Evolutionary conservation across 2,888 invertebrate species (phyloP).

Genomic region (Mythimna vitellina): DNA sequence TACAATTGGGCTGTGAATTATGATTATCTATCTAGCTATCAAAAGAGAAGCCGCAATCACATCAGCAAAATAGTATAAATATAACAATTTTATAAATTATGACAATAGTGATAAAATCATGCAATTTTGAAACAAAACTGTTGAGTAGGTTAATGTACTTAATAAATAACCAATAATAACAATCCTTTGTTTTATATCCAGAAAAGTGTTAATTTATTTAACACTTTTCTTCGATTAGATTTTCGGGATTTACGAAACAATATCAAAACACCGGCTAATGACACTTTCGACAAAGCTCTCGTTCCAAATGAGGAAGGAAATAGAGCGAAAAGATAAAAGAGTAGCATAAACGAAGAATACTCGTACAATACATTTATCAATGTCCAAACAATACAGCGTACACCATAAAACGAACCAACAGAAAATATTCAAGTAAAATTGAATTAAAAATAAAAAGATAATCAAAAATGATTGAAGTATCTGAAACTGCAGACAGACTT

Average conservation of each 20-base stretch:
- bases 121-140: too few species aligned
- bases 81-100: too few species aligned
- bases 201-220: conserved; percentile 21
- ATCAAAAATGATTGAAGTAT: not conserved
- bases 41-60: too few species aligned
- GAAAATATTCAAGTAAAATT: not conserved
- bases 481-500: conserved; percentile 1
- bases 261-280: conserved; percentile 32
- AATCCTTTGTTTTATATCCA: not conserved
- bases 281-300: conserved; percentile 21
- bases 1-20: too few species aligned
- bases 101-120: too few species aligned
- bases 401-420: not conserved
- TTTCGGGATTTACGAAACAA: conserved; percentile 3
- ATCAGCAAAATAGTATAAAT: too few species aligned
- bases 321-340: conserved; percentile 51
- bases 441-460: not conserved
- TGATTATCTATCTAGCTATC: too few species aligned
- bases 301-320: conserved; percentile 32
- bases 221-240: too few species aligned
- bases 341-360: conserved; percentile 13
- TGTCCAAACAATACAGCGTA: conserved; percentile 28
- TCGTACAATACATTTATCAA: conserved; percentile 33
- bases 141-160: not conserved
- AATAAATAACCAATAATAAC: not conserved